These are phyloP conservation scores for Tautogolabrus adspersus DNA, from an alignment of 2,113 vertebrate genomes.

Conservation along the genomic window DNA sequence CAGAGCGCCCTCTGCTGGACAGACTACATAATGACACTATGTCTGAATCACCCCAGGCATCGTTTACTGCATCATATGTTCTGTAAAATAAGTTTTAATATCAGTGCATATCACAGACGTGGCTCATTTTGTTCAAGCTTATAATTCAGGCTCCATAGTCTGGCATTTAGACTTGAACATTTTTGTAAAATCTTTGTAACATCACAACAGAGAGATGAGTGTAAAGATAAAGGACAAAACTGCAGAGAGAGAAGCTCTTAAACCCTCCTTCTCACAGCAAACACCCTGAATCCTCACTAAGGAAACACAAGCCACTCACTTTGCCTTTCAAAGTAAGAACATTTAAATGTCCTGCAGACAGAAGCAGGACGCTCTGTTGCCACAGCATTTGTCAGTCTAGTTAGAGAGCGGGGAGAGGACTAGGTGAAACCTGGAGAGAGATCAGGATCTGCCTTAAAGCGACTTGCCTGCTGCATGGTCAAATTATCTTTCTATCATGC, in stretches of 20 bases:
- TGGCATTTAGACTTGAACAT: neutral
- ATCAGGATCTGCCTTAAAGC: constrained; percentile 28
- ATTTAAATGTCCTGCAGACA: constrained; percentile 18
- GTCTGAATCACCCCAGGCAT: too few relatives aligned
- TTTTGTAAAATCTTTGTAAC: neutral
- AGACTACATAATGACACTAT: too few relatives aligned
- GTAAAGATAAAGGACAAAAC: neutral
- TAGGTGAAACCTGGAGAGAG: constrained; percentile 13
- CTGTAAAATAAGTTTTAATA: neutral
- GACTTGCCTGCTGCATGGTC: constrained; percentile 20
- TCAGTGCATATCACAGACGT: neutral
- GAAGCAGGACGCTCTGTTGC: too few relatives aligned
- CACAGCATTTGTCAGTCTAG: neutral
- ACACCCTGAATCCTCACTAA: neutral
- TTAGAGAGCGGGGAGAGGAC: neutral
- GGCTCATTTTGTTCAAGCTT: too few relatives aligned
- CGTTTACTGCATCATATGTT: too few relatives aligned
- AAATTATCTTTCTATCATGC: constrained; percentile 31
- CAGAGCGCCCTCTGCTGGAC: too few relatives aligned
- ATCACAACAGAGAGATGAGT: neutral
- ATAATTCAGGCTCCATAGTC: too few relatives aligned
- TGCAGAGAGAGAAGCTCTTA: neutral
- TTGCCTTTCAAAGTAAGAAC: constrained; percentile 28
- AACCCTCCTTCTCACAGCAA: neutral
- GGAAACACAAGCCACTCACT: constrained; percentile 4